These are phyloP conservation scores for Pheosia gnoma DNA, from an alignment of 2,888 invertebrate genomes.

Conservation along the genomic window DNA sequence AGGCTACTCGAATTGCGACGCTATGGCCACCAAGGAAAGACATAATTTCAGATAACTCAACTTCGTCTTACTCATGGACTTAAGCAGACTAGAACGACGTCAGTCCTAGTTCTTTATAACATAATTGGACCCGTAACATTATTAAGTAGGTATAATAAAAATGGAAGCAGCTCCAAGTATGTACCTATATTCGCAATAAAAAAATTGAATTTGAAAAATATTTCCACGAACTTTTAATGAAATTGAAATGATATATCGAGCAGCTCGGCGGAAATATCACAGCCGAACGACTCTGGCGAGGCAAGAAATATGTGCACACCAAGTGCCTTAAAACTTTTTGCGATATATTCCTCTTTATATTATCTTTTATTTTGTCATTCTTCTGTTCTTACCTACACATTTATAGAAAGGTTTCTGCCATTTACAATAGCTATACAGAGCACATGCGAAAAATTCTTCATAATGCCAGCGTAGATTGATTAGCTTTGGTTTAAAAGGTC, in stretches of 20 bases:
- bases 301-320: slow-evolving; percentile 14
- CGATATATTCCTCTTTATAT: slow-evolving; percentile 9
- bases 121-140: too few species aligned
- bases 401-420: too few species aligned
- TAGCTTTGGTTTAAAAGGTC: neutral
- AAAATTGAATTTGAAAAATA: neutral
- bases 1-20: neutral
- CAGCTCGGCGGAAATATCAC: slow-evolving; percentile 34
- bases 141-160: neutral
- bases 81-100: neutral
- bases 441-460: too few species aligned
- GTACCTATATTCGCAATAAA: too few species aligned
- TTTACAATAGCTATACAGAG: too few species aligned
- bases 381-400: too few species aligned
- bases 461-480: too few species aligned
- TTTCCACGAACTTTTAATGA: slow-evolving; percentile 31
- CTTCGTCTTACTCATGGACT: neutral
- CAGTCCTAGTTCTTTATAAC: too few species aligned
- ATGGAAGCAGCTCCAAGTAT: neutral
- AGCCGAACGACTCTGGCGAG: slow-evolving; percentile 18
- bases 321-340: slow-evolving; percentile 11
- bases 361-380: slow-evolving; percentile 8
- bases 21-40: neutral
- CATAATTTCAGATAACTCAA: neutral
- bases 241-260: slow-evolving; percentile 21